Percentiles rank a stretch among this genome's conserved stretches.
Evolutionary conservation across 2,888 invertebrate species (phyloP).

Genomic region (Synanthedon andrenaeformis): DNA sequence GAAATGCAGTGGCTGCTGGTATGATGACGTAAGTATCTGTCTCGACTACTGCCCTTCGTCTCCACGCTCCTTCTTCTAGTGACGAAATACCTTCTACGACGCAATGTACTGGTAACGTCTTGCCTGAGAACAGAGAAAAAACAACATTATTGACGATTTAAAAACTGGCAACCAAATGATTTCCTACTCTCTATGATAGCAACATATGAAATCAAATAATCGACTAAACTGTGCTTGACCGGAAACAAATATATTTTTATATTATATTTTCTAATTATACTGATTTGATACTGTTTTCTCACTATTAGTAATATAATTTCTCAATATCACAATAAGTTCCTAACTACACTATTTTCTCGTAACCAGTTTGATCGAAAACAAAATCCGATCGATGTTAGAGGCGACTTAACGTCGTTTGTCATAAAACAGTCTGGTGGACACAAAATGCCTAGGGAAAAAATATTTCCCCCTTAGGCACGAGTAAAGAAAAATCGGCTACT

Average conservation of each 20-base stretch:
- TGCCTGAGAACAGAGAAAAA: constrained; percentile 30
- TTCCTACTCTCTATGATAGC: constrained; percentile 1
- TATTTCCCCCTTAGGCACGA: constrained; percentile 10
- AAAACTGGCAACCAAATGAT: background rate
- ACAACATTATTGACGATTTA: background rate
- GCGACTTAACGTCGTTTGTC: constrained; percentile 6
- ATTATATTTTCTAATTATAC: too few species aligned
- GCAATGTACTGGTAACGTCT: constrained; percentile 93
- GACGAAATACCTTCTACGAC: constrained; percentile 89
- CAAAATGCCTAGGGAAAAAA: constrained; percentile 21
- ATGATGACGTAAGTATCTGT: constrained; percentile 97
- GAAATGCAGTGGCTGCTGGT: constrained; percentile 89
- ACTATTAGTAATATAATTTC: too few species aligned
- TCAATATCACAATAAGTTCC: too few species aligned
- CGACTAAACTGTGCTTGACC: background rate
- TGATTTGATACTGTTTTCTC: background rate
- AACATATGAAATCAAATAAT: constrained; percentile 1
- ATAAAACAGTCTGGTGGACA: constrained; percentile 9
- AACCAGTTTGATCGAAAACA: background rate
- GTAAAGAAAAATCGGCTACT: constrained; percentile 38
- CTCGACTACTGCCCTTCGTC: constrained; percentile 82
- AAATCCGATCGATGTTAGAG: constrained; percentile 2
- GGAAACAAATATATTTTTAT: too few species aligned
- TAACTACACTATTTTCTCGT: background rate
- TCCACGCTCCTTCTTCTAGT: constrained; percentile 73